Evolutionary conservation across 2,888 invertebrate genomes (phyloP), one percentile per base, ranked within the genome.

Genomic region (Heteromurus nitidus): DNA sequence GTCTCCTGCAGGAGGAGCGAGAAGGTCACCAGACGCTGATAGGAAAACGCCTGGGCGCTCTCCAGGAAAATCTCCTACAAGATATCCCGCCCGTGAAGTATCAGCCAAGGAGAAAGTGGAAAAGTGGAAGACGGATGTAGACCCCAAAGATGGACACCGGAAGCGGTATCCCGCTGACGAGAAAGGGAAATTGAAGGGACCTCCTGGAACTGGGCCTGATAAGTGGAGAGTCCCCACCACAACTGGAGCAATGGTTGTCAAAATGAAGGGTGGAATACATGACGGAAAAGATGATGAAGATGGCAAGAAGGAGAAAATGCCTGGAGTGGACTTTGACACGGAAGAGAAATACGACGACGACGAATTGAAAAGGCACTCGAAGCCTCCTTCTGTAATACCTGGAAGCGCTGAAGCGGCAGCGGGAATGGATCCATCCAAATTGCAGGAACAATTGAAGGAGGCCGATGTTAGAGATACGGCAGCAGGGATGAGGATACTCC

Each of bases 401-500:
- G 62, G 26, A 1, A n/a, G 16, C 1, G 31, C 31, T 20, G n/a
- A n/a, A n/a, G n/a, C n/a, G n/a, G 55, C 9, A 2, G 13, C 65
- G 0, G 80, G 77, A 13, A 3, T 76, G 31, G 82, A 79, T 18
- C 28, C 58, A 1, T 30, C 26, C 1, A 55, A 74, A 26, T 13
- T 73, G 28, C 30, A 24, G 24, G 72, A 73, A 3, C 50, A 72
- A 24, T 73, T 80, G 13, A 64, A 80, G 44, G 60, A 70, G 13
- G 79, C 70, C 24, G 36, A 13, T 2, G 62, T 68, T 1, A 31
- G 68, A 24, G 83, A 83, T 26, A 22, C 60, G 2, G 95, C 95
- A 88, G 94, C 93, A 65, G 94, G 94, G 7, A 93, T 93, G 87
- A 93, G 93, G 89, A 91, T 96, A 70, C 91, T 96, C 88, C 92